Conservation (phyloP, 2,888 invertebrate species). For the Xanthorhoe spadicearia region DNA sequence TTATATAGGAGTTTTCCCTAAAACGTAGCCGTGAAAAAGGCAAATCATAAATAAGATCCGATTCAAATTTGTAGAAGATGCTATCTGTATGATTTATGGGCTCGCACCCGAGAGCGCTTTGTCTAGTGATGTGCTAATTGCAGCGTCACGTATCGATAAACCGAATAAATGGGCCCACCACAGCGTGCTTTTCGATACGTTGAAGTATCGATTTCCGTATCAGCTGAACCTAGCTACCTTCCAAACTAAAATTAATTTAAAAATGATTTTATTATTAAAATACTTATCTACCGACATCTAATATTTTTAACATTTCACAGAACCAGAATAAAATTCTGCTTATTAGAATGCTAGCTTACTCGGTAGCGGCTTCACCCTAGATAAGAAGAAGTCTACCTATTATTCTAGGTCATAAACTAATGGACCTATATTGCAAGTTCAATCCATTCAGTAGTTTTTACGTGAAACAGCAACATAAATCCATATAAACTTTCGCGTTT, state of each 20-base stretch:
- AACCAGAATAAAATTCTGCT: background rate
- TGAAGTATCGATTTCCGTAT: constrained; percentile 10
- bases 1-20: constrained; percentile 81
- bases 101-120: constrained; percentile 81
- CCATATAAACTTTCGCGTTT: too few species aligned
- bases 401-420: too few species aligned
- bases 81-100: constrained; percentile 83
- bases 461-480: too few species aligned
- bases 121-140: constrained; percentile 83
- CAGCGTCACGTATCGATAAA: constrained; percentile 71
- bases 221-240: background rate
- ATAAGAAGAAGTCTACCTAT: too few species aligned
- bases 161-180: constrained; percentile 50
- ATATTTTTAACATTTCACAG: background rate
- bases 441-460: too few species aligned
- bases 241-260: background rate
- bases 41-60: constrained; percentile 86
- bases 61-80: constrained; percentile 86
- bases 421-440: too few species aligned
- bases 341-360: background rate
- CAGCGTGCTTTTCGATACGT: constrained; percentile 47
- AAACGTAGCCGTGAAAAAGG: constrained; percentile 84
- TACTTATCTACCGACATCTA: too few species aligned
- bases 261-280: too few species aligned
- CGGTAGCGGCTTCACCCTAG: too few species aligned